Conservation (phyloP, 2,797 vertebrate genomes). For the Lacerta agilis region DNA sequence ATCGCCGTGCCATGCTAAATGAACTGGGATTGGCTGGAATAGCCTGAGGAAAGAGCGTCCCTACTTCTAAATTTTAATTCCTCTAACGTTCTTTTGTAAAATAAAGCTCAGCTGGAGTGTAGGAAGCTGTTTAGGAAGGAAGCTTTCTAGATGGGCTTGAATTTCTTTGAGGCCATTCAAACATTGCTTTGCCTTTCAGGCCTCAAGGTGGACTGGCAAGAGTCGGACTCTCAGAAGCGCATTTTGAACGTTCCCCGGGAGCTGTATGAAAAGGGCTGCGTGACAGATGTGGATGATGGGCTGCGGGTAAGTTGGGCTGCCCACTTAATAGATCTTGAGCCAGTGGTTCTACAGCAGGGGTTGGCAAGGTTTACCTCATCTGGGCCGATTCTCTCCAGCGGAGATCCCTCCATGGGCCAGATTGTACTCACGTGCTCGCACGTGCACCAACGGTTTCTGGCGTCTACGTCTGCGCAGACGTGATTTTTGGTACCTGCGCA, state of each 20-base stretch:
- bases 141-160: too few relatives aligned
- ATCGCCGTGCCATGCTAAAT: background rate
- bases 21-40: background rate
- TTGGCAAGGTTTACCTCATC: too few relatives aligned
- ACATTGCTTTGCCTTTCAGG: slow-evolving; percentile 76
- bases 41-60: background rate
- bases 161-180: background rate
- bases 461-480: too few relatives aligned
- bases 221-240: slow-evolving; percentile 87
- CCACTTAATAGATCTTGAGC: background rate
- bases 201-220: slow-evolving; percentile 91
- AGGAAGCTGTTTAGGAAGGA: background rate
- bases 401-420: too few relatives aligned
- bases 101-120: background rate
- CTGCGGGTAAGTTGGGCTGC: slow-evolving; percentile 80
- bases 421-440: too few relatives aligned
- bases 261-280: slow-evolving; percentile 91
- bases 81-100: background rate
- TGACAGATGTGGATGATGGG: slow-evolving; percentile 90
- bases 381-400: too few relatives aligned
- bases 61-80: background rate
- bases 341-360: too few relatives aligned
- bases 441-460: too few relatives aligned
- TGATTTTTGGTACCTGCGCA: too few relatives aligned
- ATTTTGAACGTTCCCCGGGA: slow-evolving; percentile 90